Conservation (phyloP, 2,797 vertebrate species). For the Poecile montanus region DNA sequence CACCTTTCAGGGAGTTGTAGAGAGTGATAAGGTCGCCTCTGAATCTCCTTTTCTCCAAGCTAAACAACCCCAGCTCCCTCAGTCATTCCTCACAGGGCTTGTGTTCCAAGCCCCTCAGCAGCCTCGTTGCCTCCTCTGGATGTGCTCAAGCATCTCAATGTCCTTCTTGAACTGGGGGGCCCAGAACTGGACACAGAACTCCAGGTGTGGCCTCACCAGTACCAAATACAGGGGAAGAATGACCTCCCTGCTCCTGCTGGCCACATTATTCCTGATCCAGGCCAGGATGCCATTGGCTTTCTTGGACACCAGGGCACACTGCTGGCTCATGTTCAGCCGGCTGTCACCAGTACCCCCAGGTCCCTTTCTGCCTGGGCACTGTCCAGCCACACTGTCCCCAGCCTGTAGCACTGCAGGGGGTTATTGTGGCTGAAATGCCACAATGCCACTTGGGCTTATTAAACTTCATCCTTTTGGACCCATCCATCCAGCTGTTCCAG, state of each 20-base stretch:
- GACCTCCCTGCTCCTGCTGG: background rate
- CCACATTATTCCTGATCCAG: background rate
- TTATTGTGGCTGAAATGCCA: background rate
- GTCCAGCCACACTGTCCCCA: background rate
- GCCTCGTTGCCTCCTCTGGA: background rate
- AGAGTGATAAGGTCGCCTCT: background rate
- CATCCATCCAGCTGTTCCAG: background rate
- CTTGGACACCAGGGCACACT: background rate
- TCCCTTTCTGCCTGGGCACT: background rate
- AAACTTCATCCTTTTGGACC: background rate
- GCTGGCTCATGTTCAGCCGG: background rate
- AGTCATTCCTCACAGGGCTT: background rate
- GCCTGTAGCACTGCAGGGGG: background rate
- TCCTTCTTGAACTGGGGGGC: background rate
- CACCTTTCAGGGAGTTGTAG: background rate
- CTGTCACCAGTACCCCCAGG: background rate
- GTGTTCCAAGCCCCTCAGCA: background rate
- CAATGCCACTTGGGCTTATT: background rate
- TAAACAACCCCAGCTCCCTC: background rate
- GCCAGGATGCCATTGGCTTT: background rate
- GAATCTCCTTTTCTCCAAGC: background rate
- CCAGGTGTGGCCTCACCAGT: background rate
- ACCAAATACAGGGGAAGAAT: background rate
- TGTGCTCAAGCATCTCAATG: fast-evolving
- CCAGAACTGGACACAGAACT: background rate